A percentile compares a stretch with the other conserved stretches of the same genome.
Conservation (phyloP, 92 coral and sea anemone genomes). For the Phenganax stokvisi region DNA sequence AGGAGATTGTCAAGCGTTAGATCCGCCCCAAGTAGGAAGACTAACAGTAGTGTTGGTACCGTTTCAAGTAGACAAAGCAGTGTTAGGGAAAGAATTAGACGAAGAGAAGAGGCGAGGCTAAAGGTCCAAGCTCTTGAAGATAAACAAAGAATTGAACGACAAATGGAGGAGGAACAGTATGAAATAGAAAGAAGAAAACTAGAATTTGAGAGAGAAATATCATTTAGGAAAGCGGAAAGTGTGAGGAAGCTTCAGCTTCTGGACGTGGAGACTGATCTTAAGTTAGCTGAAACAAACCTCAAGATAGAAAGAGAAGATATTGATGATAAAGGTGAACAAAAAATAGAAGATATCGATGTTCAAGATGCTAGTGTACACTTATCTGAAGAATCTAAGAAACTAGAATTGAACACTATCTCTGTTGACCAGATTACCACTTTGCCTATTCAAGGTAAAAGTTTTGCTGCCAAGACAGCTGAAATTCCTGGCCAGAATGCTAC, state of each 20-base stretch:
- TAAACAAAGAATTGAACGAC: conserved; percentile 17
- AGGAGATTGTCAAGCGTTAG: background rate
- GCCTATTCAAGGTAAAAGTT: conserved; percentile 12
- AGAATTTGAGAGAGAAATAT: conserved; percentile 2
- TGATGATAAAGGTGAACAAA: conserved; percentile 8
- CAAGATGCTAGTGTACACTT: no score
- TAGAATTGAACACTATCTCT: no score
- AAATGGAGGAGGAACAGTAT: conserved; percentile 9
- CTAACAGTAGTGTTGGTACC: background rate
- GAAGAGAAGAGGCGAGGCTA: conserved; percentile 10
- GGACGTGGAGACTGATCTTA: conserved; percentile 9
- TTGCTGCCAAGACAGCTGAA: conserved; percentile 40
- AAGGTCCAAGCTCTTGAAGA: conserved; percentile 7
- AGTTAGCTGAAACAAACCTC: background rate
- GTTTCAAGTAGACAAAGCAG: background rate
- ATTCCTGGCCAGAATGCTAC: background rate
- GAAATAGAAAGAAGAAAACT: conserved; percentile 8
- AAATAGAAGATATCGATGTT: no score
- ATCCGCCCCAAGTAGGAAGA: background rate
- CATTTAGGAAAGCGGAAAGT: background rate
- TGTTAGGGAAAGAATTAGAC: conserved; percentile 2
- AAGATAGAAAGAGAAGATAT: conserved; percentile 6
- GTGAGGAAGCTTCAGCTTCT: conserved; percentile 6
- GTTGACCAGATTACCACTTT: no score
- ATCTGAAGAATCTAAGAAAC: no score